Conservation (phyloP, 2,888 invertebrate genomes). For the Coleophora deauratella region DNA sequence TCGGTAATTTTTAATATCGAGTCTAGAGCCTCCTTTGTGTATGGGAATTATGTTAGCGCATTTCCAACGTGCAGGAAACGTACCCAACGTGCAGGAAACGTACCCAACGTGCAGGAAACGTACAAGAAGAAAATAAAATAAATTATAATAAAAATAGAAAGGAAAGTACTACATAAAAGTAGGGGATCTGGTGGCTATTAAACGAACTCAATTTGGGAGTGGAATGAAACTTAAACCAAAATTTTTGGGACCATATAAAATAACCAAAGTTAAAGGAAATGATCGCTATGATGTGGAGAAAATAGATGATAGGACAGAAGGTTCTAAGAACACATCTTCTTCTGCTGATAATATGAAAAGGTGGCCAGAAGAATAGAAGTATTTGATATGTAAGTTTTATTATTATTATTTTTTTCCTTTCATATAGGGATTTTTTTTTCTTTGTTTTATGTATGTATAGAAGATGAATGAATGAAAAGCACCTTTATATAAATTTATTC, state of each 20-base stretch:
- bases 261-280: neutral
- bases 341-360: conserved; percentile 2
- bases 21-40: too few species aligned
- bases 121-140: too few species aligned
- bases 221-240: neutral
- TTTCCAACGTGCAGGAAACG: too few species aligned
- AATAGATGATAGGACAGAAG: neutral
- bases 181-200: neutral
- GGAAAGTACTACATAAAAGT: neutral
- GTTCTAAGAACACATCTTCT: neutral
- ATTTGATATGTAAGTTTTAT: conserved; percentile 9
- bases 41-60: too few species aligned
- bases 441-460: too few species aligned
- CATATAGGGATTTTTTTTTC: too few species aligned
- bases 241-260: neutral
- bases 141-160: neutral
- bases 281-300: neutral
- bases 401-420: too few species aligned
- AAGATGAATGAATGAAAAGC: too few species aligned
- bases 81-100: too few species aligned
- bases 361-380: conserved; percentile 2
- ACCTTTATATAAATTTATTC: too few species aligned
- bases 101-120: too few species aligned
- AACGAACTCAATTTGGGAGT: neutral
- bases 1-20: too few species aligned